Percentiles rank a stretch among this genome's conserved stretches.
Evolutionary conservation across 2,113 vertebrate species (phyloP).

Genomic region (Larimichthys polyactis): DNA sequence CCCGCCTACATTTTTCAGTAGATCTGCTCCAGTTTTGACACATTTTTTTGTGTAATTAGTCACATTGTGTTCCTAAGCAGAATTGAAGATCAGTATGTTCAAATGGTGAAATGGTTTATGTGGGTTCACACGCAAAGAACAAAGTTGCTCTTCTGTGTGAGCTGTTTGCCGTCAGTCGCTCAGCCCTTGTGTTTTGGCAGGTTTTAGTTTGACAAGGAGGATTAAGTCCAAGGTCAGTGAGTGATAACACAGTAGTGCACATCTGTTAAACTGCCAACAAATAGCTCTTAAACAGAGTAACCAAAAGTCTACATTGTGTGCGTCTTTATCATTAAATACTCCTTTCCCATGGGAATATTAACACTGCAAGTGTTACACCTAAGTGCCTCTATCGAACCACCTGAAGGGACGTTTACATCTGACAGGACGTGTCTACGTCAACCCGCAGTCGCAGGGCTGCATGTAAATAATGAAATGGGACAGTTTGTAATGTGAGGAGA

Average conservation of each 20-base stretch:
- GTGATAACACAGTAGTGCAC: constrained; percentile 17
- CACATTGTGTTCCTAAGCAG: neutral
- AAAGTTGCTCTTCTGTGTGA: too few species aligned
- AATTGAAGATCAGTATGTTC: neutral
- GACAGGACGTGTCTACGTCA: neutral
- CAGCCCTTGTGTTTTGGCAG: constrained; percentile 8
- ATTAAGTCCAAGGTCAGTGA: constrained; percentile 56
- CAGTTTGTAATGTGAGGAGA: constrained; percentile 58
- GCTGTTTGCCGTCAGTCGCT: too few species aligned
- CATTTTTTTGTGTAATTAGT: neutral
- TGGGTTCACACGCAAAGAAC: neutral
- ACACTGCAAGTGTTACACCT: neutral
- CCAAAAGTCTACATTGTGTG: neutral
- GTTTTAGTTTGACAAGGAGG: constrained; percentile 17
- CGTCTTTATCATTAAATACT: constrained; percentile 11
- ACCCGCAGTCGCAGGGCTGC: constrained; percentile 7
- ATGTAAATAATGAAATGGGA: constrained; percentile 60
- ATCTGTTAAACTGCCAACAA: constrained; percentile 8
- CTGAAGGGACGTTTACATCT: neutral
- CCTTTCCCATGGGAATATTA: constrained; percentile 48
- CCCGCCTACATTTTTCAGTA: constrained; percentile 7
- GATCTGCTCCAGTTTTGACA: neutral
- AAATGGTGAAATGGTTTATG: too few species aligned
- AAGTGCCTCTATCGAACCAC: neutral
- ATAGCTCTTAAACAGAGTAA: neutral